Evolutionary conservation across 2,888 invertebrate species (phyloP).

Genomic region (Ichneumoninae sp.): DNA sequence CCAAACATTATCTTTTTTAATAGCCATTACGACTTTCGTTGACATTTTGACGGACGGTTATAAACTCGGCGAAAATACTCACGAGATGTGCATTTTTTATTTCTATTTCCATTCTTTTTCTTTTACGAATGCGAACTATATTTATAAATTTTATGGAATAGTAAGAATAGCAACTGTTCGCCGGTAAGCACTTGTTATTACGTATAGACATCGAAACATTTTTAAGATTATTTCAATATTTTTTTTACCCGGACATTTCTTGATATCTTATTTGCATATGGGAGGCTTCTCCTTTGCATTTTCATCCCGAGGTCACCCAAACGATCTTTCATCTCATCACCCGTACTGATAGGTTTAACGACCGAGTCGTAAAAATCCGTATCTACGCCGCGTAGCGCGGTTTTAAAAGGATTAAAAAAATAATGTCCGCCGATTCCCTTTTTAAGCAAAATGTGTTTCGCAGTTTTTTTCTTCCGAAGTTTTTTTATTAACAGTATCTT

Average conservation of each 20-base stretch:
- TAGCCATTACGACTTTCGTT: not conserved
- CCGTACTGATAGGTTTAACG: not conserved
- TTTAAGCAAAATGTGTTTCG: not conserved
- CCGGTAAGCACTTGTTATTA: not conserved
- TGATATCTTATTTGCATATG: not conserved
- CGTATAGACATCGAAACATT: not conserved
- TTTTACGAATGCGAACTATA: not conserved
- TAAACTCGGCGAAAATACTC: not conserved
- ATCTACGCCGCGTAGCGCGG: not conserved
- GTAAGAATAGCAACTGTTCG: not conserved
- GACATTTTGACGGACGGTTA: not conserved
- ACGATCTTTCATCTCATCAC: not conserved
- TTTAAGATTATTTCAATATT: not conserved
- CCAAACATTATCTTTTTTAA: not conserved
- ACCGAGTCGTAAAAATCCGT: not conserved
- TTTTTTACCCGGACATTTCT: not conserved
- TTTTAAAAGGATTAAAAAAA: not conserved
- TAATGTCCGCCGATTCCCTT: not conserved
- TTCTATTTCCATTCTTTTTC: not conserved
- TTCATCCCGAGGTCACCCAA: too few relatives aligned
- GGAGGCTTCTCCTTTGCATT: not conserved
- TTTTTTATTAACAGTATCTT: too few relatives aligned
- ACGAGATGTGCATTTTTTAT: not conserved
- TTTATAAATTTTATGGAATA: not conserved
- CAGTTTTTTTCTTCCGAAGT: not conserved